Base-by-base conservation (phyloP, 2,797 vertebrate species). In the Hypotaenidia philippensis region DNA sequence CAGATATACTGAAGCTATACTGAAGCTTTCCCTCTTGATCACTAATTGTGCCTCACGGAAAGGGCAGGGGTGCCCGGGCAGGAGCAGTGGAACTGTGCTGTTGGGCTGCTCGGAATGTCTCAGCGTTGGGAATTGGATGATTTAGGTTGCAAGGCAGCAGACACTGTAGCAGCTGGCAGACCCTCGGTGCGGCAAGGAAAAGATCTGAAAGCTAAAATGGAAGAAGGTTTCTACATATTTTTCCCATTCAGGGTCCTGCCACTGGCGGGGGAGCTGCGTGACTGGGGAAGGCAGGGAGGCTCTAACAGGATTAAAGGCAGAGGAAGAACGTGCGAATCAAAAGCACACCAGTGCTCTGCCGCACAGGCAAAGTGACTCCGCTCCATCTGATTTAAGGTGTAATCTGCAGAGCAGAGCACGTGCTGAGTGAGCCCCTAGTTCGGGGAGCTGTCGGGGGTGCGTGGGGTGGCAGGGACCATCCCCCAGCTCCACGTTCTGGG, bases 131-230 rank as follows among this genome's bases (percentile, higher is more conserved):
- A 44, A 49, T 61, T 8, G 45, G 10, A 0, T 2, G 44, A 4
- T 5, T 65, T 9, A 21, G n/a, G 9, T 16, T 50, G 11, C 17
- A 53, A 64, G 74, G 36, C 74, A 78, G 84, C 91, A 63, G 61
- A 70, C 2, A 5, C 10, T 6, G 74, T 3, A 69, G 56, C 82
- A 64, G 90, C 65, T 69, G 41, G 56, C 75, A 65, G 61, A 65
- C 61, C 76, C 89, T 9, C 21, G 18, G 66, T 36, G 11, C 94
- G 83, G 71, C 52, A 61, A 69, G 40, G 53, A 74, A 59, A 65
- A 71, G 44, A 21, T 32, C 77, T 32, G 86, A 78, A 74, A 92
- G 82, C 95, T 76, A 60, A 76, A 93, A 88, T 80, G 65, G 81
- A 91, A 94, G 87, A 26, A 40, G 45, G 21, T 65, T 82, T 75